A percentile compares a stretch with the other conserved stretches of the same genome.
phyloP scores from a whole-genome alignment of 1,140 invertebrate species.

The Vollenhovia emeryi region DNA sequence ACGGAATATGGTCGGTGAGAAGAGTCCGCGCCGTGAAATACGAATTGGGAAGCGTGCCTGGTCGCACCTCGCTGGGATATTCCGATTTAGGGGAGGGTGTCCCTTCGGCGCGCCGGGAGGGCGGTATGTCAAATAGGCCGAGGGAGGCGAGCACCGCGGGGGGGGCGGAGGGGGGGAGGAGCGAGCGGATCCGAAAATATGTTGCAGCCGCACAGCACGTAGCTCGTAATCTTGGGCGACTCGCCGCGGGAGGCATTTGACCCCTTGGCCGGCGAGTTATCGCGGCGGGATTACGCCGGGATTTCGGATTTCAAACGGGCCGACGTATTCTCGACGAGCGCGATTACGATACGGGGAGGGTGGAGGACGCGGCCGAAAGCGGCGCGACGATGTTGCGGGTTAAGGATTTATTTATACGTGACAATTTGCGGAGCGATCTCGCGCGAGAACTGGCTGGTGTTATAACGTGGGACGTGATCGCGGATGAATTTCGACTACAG shows the following conservation, averaged over 20 bases:
- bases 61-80: conserved; percentile 65
- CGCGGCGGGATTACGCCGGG: conserved; percentile 67
- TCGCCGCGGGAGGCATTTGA: conserved; percentile 51
- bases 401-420: conserved; percentile 49
- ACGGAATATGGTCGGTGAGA: conserved; percentile 53
- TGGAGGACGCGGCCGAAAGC: background rate
- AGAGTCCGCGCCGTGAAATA: conserved; percentile 59
- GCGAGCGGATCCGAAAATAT: conserved; percentile 44
- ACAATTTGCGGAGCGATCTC: background rate
- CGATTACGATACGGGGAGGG: background rate
- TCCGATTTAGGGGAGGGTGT: conserved; percentile 62
- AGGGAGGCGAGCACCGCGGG: background rate
- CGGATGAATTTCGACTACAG: conserved; percentile 27
- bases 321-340: conserved; percentile 16
- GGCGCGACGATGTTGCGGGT: background rate
- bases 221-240: conserved; percentile 52
- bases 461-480: background rate
- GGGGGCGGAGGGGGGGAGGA: background rate
- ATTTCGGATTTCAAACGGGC: conserved; percentile 41
- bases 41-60: conserved; percentile 72
- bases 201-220: conserved; percentile 57
- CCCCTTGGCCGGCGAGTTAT: conserved; percentile 59
- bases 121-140: conserved; percentile 22
- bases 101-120: conserved; percentile 12
- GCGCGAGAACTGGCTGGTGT: background rate